Evolutionary conservation across 2,113 vertebrate genomes (phyloP).

Genomic region (Saiga tatarica): DNA sequence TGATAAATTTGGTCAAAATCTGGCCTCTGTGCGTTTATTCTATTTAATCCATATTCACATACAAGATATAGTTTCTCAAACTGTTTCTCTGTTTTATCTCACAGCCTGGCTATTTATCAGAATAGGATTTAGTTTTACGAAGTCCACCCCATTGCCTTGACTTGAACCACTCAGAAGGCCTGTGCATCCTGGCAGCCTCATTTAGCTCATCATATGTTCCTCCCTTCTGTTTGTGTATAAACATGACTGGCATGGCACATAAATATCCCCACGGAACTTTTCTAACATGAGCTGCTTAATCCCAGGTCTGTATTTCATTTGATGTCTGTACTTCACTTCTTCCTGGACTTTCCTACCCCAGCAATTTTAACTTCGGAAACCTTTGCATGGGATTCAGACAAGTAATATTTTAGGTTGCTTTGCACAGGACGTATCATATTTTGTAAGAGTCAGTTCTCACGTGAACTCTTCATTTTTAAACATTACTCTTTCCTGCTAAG

Average conservation of each 20-base stretch:
- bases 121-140: background rate
- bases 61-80: background rate
- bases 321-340: background rate
- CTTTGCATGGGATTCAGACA: background rate
- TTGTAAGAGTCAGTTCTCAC: background rate
- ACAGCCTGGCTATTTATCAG: background rate
- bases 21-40: background rate
- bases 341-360: background rate
- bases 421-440: background rate
- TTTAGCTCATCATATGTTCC: background rate
- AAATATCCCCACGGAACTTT: background rate
- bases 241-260: fast-evolving
- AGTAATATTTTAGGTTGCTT: background rate
- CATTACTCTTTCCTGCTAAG: background rate
- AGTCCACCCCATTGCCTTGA: background rate
- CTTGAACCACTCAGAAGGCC: background rate
- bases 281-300: background rate
- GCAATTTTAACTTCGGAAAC: background rate
- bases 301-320: background rate
- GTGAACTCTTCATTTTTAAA: background rate
- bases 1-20: background rate
- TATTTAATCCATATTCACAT: background rate
- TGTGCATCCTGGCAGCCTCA: background rate
- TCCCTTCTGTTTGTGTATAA: background rate
- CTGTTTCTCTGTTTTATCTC: background rate